Evolutionary conservation across 1,140 invertebrate species (phyloP), one percentile per base, ranked within the genome.

Genomic region (Sitophilus oryzae): DNA sequence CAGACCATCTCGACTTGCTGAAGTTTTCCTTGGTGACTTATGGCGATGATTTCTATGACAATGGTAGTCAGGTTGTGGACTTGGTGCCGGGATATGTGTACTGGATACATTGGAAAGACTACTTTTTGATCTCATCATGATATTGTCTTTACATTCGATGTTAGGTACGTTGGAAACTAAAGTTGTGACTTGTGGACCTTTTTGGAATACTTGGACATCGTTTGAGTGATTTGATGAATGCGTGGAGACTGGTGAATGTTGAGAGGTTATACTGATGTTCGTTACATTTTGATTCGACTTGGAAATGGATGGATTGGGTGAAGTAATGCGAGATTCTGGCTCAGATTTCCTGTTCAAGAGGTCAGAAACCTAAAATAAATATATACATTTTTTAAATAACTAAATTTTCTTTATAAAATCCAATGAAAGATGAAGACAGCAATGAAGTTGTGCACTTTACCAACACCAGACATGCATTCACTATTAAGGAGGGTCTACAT

Each of bases 181-280:
- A 0, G 78, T 69, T 0, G 78, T 79, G 1, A 79, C 75, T 65
- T 79, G 78, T 11, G 76, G 74, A 0, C 79, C 79, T 61, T 81
- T 81, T 61, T 80, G 79, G 51, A 84, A 85, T 9, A 85, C 81
- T 69, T 85, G 75, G 8, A 78, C 70, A 45, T 79, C 77, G 2
- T 42, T 21, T n/a, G 46, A 49, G 19, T 51, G 52, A 18, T 37
- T 56, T 4, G 22, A 25, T 11, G 37, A 37, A 40, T 41, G 52
- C 18, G 2, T 75, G 71, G 57, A 75, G 71, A 48, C 52, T 58
- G 43, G 59, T 1, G 59, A 57, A 2, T 41, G 34, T 52, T 57
- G 55, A 9, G 66, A 3, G 72, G 73, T 77, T 40, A 80, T 81
- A 61, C 74, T 81, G 42, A 81, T 80, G 62, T 79, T 80, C 16